Conservation (phyloP, 2,888 invertebrate genomes). For the Auanema sp. region DNA sequence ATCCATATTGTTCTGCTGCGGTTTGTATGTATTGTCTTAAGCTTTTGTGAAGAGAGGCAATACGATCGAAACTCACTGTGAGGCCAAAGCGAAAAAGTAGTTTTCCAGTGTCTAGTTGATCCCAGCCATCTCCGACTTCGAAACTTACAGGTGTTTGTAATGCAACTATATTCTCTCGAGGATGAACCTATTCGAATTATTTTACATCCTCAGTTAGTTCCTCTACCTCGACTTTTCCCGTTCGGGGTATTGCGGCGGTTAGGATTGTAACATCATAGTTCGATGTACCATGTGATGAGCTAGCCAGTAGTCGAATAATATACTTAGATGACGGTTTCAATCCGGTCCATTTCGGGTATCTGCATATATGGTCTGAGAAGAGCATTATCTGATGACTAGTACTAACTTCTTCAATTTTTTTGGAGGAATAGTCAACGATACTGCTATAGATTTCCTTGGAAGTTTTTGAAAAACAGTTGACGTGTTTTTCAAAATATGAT, state of each 20-base stretch:
- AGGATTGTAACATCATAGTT: conserved; percentile 13
- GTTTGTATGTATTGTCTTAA: conserved; percentile 19
- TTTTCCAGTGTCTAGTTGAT: conserved; percentile 17
- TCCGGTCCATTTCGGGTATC: conserved; percentile 9
- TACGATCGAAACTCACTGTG: conserved; percentile 1
- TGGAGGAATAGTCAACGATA: conserved; percentile 42
- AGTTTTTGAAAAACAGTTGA: conserved; percentile 25
- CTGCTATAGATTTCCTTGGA: conserved; percentile 20
- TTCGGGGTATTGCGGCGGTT: conserved; percentile 19
- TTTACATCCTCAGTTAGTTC: conserved; percentile 21
- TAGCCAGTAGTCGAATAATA: conserved; percentile 7
- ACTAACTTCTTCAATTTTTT: not conserved
- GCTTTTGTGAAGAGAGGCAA: too few species aligned
- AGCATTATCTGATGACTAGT: too few species aligned
- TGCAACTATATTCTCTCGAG: conserved; percentile 11
- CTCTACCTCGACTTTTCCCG: conserved; percentile 25
- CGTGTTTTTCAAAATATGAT: conserved; percentile 15
- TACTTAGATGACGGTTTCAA: conserved; percentile 8
- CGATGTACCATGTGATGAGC: conserved; percentile 6
- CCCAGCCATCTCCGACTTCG: conserved; percentile 36
- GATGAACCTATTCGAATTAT: not conserved
- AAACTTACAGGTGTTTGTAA: conserved; percentile 26
- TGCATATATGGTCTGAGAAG: not conserved
- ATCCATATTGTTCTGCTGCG: conserved; percentile 22
- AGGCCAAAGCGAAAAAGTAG: conserved; percentile 7